Percentiles rank a stretch among this genome's conserved stretches.
phyloP scores from a whole-genome alignment of 2,797 vertebrate genomes.

The Pogonophryne albipinna region DNA sequence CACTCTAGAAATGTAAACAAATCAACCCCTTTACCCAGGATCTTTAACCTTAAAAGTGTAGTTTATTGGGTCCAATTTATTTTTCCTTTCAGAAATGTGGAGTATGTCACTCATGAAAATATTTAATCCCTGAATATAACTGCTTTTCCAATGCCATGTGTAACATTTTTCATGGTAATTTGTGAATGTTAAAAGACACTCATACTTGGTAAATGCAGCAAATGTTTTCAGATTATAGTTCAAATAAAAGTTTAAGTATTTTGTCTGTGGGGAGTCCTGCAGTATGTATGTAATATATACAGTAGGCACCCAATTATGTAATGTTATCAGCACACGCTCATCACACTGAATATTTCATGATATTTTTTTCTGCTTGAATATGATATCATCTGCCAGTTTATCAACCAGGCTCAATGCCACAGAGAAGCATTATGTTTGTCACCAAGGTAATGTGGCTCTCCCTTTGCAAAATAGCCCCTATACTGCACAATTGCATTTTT shows the following conservation, averaged over 20 bases:
- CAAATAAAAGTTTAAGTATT: conserved; percentile 17
- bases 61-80: neutral
- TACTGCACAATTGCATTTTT: conserved; percentile 77
- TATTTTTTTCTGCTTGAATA: conserved; percentile 34
- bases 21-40: conserved; percentile 45
- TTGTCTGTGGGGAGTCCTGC: conserved; percentile 14
- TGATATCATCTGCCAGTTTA: conserved; percentile 54
- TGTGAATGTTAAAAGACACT: neutral
- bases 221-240: neutral
- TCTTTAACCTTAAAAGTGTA: neutral
- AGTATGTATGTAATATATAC: conserved; percentile 27
- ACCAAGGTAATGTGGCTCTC: conserved; percentile 68
- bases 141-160: neutral
- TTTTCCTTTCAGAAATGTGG: conserved; percentile 7
- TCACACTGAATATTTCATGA: conserved; percentile 52
- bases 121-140: neutral
- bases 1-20: conserved; percentile 67
- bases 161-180: neutral
- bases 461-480: conserved; percentile 70
- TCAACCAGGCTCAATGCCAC: conserved; percentile 57
- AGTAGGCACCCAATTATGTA: conserved; percentile 14
- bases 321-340: conserved; percentile 38
- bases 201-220: neutral
- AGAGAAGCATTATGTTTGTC: conserved; percentile 76
- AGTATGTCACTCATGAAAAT: neutral